These are phyloP conservation scores for Tachypleus tridentatus DNA, from an alignment of 1,140 invertebrate species.

Conservation along the genomic window DNA sequence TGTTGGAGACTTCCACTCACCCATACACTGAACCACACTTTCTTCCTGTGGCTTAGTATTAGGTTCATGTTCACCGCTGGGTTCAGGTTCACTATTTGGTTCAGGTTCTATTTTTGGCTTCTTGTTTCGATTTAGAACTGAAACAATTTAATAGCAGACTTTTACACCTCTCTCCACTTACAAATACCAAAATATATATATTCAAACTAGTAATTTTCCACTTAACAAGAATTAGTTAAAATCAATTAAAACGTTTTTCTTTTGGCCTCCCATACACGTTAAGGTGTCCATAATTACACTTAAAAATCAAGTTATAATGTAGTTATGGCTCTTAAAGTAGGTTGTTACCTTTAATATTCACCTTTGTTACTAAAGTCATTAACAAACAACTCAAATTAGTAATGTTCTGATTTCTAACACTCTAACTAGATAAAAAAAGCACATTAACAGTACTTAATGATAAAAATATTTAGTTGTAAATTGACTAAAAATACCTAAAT, in stretches of 20 bases:
- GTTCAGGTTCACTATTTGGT: constrained; percentile 35
- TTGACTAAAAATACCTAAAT: too few species aligned
- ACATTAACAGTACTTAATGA: too few species aligned
- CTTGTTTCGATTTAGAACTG: constrained; percentile 30
- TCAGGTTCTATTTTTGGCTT: constrained; percentile 32
- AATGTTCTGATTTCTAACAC: too few species aligned
- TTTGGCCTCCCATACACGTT: not conserved
- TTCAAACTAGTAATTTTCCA: too few species aligned
- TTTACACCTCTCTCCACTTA: not conserved
- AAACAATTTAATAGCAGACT: not conserved
- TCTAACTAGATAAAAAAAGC: too few species aligned
- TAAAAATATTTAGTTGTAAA: too few species aligned
- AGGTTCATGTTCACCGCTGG: constrained; percentile 17
- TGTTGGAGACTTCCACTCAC: constrained; percentile 57
- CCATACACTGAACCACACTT: constrained; percentile 14
- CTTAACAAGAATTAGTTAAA: too few species aligned
- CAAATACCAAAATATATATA: too few species aligned
- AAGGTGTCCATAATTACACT: not conserved
- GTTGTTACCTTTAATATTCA: too few species aligned
- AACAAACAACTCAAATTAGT: too few species aligned
- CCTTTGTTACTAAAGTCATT: too few species aligned
- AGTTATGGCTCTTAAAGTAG: too few species aligned
- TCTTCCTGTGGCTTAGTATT: constrained; percentile 35
- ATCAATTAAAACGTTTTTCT: not conserved
- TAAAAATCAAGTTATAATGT: not conserved